phyloP scores from a whole-genome alignment of 2,797 vertebrate genomes.

The Bucorvus abyssinicus region DNA sequence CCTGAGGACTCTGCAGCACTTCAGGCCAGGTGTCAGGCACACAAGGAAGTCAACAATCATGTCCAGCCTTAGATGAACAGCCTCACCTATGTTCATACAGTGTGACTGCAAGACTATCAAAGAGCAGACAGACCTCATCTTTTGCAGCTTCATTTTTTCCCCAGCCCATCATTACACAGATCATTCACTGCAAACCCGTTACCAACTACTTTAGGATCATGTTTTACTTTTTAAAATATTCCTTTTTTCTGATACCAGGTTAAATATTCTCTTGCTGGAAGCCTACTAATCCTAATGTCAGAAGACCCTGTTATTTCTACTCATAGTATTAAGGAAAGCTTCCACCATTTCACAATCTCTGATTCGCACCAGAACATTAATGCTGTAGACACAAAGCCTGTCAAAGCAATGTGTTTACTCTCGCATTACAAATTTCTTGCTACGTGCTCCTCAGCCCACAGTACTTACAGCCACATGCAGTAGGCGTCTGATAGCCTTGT shows the following conservation, averaged over 20 bases:
- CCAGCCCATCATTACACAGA: neutral
- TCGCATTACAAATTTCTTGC: neutral
- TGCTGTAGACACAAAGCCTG: neutral
- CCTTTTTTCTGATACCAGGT: neutral
- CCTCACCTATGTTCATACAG: neutral
- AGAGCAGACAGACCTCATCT: neutral
- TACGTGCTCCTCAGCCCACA: neutral
- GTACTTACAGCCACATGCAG: slow-evolving; percentile 96
- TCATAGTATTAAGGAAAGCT: neutral
- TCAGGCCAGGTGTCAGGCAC: neutral
- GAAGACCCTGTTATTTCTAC: neutral
- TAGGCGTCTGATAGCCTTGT: slow-evolving; percentile 96
- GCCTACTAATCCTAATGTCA: neutral
- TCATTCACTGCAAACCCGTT: neutral
- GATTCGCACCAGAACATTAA: neutral
- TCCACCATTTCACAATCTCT: neutral
- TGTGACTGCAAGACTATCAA: neutral
- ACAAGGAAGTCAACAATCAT: neutral
- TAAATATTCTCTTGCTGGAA: neutral
- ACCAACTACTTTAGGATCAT: neutral
- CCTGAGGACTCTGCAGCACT: neutral
- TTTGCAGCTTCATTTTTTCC: neutral
- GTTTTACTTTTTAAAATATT: neutral
- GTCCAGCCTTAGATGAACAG: neutral
- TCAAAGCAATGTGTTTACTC: neutral